A percentile compares a stretch with the other conserved stretches of the same genome.
phyloP scores from a whole-genome alignment of 2,888 invertebrate genomes.

The Cistogaster globosa region DNA sequence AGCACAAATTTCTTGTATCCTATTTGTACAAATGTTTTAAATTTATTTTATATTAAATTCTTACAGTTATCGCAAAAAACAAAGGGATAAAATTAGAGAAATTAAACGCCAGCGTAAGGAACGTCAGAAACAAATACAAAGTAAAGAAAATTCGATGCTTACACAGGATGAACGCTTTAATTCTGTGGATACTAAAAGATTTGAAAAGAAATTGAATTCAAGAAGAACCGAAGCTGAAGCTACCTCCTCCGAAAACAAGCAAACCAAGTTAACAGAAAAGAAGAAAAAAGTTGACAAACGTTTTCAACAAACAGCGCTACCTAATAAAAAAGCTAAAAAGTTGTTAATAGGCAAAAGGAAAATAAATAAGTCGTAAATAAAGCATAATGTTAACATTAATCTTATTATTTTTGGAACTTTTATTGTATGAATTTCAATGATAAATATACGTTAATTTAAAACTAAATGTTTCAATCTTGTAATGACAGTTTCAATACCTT shows the following conservation, averaged over 20 bases:
- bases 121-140: slow-evolving; percentile 73
- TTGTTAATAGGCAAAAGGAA: slow-evolving; percentile 15
- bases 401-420: slow-evolving; percentile 7
- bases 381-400: slow-evolving; percentile 24
- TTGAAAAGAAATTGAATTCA: slow-evolving; percentile 75
- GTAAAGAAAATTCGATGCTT: slow-evolving; percentile 73
- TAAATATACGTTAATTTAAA: slow-evolving; percentile 33
- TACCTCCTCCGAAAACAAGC: background rate
- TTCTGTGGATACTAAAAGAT: slow-evolving; percentile 76
- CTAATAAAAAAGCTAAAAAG: slow-evolving; percentile 54
- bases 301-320: slow-evolving; percentile 59
- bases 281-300: slow-evolving; percentile 50
- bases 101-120: slow-evolving; percentile 78
- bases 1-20: too few species aligned
- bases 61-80: slow-evolving; percentile 79
- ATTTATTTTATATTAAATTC: too few species aligned
- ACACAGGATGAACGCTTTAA: slow-evolving; percentile 81
- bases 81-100: slow-evolving; percentile 80
- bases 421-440: slow-evolving; percentile 43
- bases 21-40: too few species aligned
- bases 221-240: slow-evolving; percentile 1
- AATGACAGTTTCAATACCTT: too few species aligned
- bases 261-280: slow-evolving; percentile 18
- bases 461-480: too few species aligned
- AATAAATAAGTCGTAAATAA: slow-evolving; percentile 4